These are phyloP conservation scores for Tribolium freemani DNA, from an alignment of 2,888 invertebrate genomes.

Conservation along the genomic window DNA sequence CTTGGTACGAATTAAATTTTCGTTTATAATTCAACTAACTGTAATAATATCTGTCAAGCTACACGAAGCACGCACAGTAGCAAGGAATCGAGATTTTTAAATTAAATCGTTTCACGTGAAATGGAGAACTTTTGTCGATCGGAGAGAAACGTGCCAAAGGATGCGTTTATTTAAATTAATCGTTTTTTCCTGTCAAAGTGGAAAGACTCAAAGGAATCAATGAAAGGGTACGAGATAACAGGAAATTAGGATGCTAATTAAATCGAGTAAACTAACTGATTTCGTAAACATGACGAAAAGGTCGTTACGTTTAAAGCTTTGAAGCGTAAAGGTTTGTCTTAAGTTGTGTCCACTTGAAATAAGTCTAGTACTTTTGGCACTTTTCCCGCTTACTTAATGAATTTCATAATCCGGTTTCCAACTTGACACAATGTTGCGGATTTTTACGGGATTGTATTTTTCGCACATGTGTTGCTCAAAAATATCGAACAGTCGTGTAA, in stretches of 20 bases:
- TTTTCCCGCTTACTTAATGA: background rate
- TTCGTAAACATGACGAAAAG: background rate
- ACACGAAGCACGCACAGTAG: background rate
- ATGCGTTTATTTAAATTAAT: background rate
- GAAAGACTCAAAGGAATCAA: background rate
- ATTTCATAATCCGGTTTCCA: background rate
- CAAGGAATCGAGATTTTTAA: background rate
- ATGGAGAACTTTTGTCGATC: background rate
- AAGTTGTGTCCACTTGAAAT: background rate
- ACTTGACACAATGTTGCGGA: background rate
- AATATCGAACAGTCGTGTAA: too few relatives aligned
- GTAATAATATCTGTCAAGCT: background rate
- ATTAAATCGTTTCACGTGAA: background rate
- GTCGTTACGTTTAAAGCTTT: too few relatives aligned
- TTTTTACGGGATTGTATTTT: background rate
- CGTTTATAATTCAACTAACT: background rate
- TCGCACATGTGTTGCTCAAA: too few relatives aligned
- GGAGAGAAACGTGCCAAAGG: background rate
- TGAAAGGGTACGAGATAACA: background rate
- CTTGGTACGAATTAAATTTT: background rate
- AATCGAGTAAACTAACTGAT: background rate
- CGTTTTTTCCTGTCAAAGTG: background rate
- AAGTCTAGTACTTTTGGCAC: background rate
- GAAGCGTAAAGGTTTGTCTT: background rate
- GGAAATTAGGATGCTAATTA: background rate